Base-by-base conservation (phyloP, 1,140 invertebrate species). In the Panagrolaimus sp. region DNA sequence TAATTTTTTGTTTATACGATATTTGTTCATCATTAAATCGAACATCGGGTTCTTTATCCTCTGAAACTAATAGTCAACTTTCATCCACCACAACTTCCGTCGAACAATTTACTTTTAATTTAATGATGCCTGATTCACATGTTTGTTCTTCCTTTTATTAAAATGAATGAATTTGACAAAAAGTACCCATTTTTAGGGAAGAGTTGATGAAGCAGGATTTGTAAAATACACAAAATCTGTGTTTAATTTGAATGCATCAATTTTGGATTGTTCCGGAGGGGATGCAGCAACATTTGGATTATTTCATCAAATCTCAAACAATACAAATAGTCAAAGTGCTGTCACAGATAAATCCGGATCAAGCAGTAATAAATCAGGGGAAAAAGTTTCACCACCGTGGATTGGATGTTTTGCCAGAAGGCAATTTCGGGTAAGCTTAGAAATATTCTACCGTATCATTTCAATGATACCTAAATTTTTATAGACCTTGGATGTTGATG, bases 61-160 rank as follows among this genome's bases (percentile, higher is more conserved):
- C 68, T 10, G 14, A 43, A 7, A 26, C 28, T 24, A 38, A 52
- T 28, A 48, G n/a, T 10, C 43, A 43, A 65, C 46, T 32, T 7
- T 44, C 71, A 3, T 55, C 62, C 44, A 55, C 74, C 4, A 73
- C 75, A 5, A 73, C 75, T 2, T 76, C 75, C 28, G 62, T 71
- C 1, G 76, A 75, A 14, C 69, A 77, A 58, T 77, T 77, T 63
- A 65, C 72, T 7, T 77, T 77, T 63, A 28, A 62, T 38, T 63
- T 77, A 45, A 77, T 77, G 76, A 62, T 70, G 48, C 73, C 73
- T 28, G 70, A 77, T 48, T 43, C 66, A 43, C 67, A 76, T 66
- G 75, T 70, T 21, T 17, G 68, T 14, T 62, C 6, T 43, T 70
- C 4, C 4, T 21, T 43, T 43, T 4, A 47, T 32, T 9, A 24